Evolutionary conservation across 2,888 invertebrate genomes (phyloP).

Genomic region (Taphrorychus bicolor): DNA sequence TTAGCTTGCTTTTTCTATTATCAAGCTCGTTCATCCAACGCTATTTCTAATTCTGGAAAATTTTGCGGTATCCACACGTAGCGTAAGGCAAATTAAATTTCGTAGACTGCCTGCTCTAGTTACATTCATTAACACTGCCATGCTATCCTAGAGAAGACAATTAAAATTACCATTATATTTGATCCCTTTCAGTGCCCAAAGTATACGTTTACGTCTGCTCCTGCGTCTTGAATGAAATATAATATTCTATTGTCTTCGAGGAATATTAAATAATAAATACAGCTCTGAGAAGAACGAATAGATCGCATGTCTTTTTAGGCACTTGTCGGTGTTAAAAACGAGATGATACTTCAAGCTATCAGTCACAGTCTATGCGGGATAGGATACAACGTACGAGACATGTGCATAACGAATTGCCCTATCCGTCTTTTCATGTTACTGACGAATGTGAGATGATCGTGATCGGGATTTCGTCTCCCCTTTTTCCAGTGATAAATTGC

Average conservation of each 20-base stretch:
- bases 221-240: background rate
- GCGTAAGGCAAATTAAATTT: background rate
- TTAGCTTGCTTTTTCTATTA: no score
- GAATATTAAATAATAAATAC: background rate
- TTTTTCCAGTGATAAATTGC: background rate
- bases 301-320: background rate
- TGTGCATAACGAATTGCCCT: background rate
- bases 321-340: background rate
- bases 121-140: conserved; percentile 9
- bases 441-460: conserved; percentile 7
- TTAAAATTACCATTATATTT: conserved; percentile 15
- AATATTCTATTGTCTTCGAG: background rate
- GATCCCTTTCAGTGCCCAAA: background rate
- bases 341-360: background rate
- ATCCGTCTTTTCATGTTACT: conserved; percentile 3
- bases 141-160: background rate
- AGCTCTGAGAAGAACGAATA: background rate
- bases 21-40: background rate
- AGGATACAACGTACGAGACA: conserved; percentile 1
- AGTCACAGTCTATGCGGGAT: background rate
- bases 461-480: conserved; percentile 4
- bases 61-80: background rate
- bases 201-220: conserved; percentile 2
- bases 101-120: conserved; percentile 4
- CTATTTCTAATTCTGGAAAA: background rate